These are phyloP conservation scores for Nerophis ophidion DNA, from an alignment of 2,113 vertebrate genomes.

Conservation along the genomic window DNA sequence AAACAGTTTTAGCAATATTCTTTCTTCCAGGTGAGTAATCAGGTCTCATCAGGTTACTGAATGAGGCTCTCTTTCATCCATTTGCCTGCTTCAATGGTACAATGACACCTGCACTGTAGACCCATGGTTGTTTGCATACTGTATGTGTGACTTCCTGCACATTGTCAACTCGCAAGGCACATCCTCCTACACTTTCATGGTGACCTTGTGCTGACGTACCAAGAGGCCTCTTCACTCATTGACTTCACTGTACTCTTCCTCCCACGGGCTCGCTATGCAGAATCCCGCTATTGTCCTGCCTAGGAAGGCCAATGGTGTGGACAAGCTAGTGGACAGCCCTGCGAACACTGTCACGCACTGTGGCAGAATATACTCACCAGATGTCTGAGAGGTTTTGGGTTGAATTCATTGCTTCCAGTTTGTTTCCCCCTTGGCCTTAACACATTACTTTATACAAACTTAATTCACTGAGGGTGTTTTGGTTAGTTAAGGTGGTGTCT, in stretches of 20 bases:
- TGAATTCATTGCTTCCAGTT: conserved; percentile 15
- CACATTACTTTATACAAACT: conserved; percentile 34
- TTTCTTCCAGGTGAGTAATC: conserved; percentile 6
- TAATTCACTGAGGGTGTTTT: conserved; percentile 43
- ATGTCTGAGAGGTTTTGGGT: conserved; percentile 1
- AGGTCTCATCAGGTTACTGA: conserved; percentile 9
- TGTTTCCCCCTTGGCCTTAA: conserved; percentile 45
- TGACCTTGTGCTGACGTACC: conserved; percentile 66
- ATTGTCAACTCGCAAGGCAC: conserved; percentile 52
- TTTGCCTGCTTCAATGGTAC: conserved; percentile 36
- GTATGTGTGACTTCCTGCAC: conserved; percentile 47
- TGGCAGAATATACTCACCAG: conserved; percentile 2
- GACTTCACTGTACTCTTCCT: conserved; percentile 70
- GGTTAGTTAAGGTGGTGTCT: too few species aligned
- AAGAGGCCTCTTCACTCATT: conserved; percentile 74
- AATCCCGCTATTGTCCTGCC: conserved; percentile 68
- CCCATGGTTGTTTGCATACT: conserved; percentile 32
- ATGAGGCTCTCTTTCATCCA: conserved; percentile 18
- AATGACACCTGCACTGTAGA: conserved; percentile 51
- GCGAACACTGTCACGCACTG: conserved; percentile 15
- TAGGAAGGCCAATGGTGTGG: conserved; percentile 46
- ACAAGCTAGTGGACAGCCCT: conserved; percentile 47
- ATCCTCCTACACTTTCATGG: conserved; percentile 67
- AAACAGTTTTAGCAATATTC: too few species aligned
- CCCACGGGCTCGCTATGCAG: conserved; percentile 60